Conservation (phyloP, 2,113 vertebrate species). For the Emydura subglobosa region DNA sequence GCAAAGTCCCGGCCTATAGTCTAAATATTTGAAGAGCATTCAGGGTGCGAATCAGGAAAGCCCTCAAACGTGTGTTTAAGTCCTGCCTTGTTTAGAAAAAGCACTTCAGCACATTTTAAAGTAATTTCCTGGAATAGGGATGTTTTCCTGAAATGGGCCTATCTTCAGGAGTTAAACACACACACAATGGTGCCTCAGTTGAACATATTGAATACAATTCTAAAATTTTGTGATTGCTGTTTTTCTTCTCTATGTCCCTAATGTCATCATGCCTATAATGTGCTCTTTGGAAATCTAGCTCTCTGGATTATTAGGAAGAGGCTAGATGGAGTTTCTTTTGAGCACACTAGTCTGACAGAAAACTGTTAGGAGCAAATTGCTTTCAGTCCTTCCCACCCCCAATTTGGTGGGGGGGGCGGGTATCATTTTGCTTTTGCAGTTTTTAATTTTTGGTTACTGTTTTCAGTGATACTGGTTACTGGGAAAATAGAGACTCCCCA, state of each 20-base stretch:
- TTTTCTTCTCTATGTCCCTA: neutral
- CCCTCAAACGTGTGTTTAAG: neutral
- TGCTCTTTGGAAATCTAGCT: neutral
- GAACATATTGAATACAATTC: neutral
- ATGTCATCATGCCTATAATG: neutral
- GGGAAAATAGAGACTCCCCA: neutral
- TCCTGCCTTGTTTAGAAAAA: neutral
- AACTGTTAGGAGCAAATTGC: neutral
- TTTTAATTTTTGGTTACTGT: neutral
- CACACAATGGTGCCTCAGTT: neutral
- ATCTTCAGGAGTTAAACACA: neutral
- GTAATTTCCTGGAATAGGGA: neutral
- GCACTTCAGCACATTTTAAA: neutral
- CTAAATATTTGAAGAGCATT: neutral
- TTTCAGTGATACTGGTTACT: neutral
- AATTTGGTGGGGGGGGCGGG: neutral
- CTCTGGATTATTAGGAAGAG: neutral
- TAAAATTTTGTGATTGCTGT: fast-evolving
- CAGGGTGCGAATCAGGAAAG: neutral
- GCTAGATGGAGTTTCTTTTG: slow-evolving; percentile 33
- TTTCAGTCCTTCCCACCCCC: neutral
- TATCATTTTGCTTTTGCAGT: neutral
- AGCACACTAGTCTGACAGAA: neutral
- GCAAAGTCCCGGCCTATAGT: neutral
- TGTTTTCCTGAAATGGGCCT: neutral